A percentile compares a stretch with the other conserved stretches of the same genome.
These are phyloP conservation scores for Drosophila dunni DNA, from an alignment of 1,140 invertebrate genomes.

Conservation along the genomic window DNA sequence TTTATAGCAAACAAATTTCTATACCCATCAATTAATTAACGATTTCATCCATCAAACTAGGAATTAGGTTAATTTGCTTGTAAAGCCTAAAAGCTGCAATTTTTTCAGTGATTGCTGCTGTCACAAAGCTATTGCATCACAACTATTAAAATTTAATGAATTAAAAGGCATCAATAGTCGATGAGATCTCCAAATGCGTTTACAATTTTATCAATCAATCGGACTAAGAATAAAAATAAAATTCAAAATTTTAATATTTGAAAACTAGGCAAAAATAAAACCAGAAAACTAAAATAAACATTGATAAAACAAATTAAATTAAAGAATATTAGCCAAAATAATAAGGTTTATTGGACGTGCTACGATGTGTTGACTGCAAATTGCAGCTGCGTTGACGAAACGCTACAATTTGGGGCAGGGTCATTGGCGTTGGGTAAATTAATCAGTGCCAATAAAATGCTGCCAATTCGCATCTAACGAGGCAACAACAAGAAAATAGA, in stretches of 20 bases:
- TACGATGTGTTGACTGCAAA: not conserved
- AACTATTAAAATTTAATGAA: not conserved
- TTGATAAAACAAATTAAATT: not conserved
- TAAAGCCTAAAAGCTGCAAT: too few relatives aligned
- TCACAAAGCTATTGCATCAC: too few relatives aligned
- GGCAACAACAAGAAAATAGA: conserved; percentile 3
- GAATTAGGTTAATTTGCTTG: too few relatives aligned
- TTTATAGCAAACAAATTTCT: too few relatives aligned
- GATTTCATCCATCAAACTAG: too few relatives aligned
- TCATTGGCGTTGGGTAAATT: conserved; percentile 35
- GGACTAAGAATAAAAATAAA: not conserved
- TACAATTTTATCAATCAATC: not conserved
- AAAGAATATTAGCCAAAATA: not conserved
- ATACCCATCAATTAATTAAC: too few relatives aligned
- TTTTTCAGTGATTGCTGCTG: too few relatives aligned
- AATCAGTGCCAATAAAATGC: conserved; percentile 38
- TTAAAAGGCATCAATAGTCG: not conserved
- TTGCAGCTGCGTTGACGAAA: not conserved
- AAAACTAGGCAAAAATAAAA: not conserved
- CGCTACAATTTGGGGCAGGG: conserved; percentile 34
- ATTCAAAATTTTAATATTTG: too few relatives aligned
- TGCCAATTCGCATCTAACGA: conserved; percentile 26
- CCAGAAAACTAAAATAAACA: not conserved
- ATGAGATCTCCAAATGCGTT: too few relatives aligned
- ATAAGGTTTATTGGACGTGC: not conserved